Evolutionary conservation across 2,113 vertebrate species (phyloP).

Genomic region (Cyphomyrus discorhynchus): DNA sequence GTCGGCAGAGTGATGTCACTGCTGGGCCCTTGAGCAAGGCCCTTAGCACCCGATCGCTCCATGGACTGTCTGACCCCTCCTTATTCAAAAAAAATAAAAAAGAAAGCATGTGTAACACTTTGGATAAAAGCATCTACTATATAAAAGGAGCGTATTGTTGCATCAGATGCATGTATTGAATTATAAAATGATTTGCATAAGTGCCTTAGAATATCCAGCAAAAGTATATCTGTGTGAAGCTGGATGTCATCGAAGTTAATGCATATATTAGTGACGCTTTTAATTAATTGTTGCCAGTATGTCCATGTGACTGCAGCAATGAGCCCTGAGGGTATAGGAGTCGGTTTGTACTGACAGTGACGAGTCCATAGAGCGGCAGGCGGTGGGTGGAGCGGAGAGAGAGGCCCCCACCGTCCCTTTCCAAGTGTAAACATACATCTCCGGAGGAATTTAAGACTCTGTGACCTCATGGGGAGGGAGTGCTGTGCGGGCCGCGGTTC

Average conservation of each 20-base stretch:
- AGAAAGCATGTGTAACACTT: not conserved
- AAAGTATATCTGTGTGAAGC: not conserved
- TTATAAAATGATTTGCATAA: not conserved
- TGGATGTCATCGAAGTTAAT: not conserved
- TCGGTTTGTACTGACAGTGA: not conserved
- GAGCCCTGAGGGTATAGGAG: not conserved
- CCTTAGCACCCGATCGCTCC: not conserved
- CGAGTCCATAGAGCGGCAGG: not conserved
- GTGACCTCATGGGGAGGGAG: constrained; percentile 5
- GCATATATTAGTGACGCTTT: not conserved
- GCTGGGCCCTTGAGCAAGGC: not conserved
- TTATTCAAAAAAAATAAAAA: not conserved
- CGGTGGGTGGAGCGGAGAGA: not conserved
- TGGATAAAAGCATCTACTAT: not conserved
- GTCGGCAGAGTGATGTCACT: not conserved
- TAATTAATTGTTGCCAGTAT: not conserved
- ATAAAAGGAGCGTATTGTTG: not conserved
- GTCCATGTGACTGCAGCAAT: not conserved
- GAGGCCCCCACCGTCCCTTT: not conserved
- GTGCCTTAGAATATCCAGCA: not conserved
- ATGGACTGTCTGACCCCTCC: not conserved
- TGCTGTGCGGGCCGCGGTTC: not conserved
- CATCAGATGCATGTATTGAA: not conserved
- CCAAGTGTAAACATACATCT: constrained; percentile 23
- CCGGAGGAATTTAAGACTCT: constrained; percentile 15